These are phyloP conservation scores for Dinothrombium tinctorium DNA, from an alignment of 1,140 invertebrate genomes.

Conservation along the genomic window DNA sequence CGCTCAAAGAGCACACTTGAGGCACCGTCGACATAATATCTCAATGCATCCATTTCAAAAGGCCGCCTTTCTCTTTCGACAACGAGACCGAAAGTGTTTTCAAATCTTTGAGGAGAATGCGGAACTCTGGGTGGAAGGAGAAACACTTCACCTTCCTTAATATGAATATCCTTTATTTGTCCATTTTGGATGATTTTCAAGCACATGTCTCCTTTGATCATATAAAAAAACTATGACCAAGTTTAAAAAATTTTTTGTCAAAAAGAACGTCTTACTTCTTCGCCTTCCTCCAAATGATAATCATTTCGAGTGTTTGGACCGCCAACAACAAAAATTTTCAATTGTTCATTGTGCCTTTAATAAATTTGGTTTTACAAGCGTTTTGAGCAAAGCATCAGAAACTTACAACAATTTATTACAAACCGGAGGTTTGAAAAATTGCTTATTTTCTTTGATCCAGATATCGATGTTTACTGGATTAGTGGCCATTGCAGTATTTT, in stretches of 20 bases:
- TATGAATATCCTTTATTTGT: slow-evolving; percentile 25
- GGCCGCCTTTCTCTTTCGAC: slow-evolving; percentile 28
- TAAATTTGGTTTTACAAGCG: too few species aligned
- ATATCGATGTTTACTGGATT: slow-evolving; percentile 20
- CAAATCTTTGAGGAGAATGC: slow-evolving; percentile 31
- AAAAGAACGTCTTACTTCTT: too few species aligned
- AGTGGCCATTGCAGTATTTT: too few species aligned
- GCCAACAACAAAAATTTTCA: slow-evolving; percentile 35
- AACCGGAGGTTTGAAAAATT: slow-evolving; percentile 29
- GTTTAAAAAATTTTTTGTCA: too few species aligned
- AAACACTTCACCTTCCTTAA: slow-evolving; percentile 30
- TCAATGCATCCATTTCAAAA: slow-evolving; percentile 29
- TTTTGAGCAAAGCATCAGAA: too few species aligned
- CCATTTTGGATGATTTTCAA: slow-evolving; percentile 29
- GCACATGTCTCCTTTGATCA: slow-evolving; percentile 34
- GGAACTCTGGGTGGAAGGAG: slow-evolving; percentile 27
- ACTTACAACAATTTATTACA: slow-evolving; percentile 37
- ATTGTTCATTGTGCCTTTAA: slow-evolving; percentile 28
- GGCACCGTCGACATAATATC: slow-evolving; percentile 19
- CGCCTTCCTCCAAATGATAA: slow-evolving; percentile 35
- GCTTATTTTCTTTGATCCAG: slow-evolving; percentile 28
- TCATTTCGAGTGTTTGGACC: slow-evolving; percentile 35
- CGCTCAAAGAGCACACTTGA: slow-evolving; percentile 26
- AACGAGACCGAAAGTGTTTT: slow-evolving; percentile 30
- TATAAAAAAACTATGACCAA: slow-evolving; percentile 36